Percentiles rank a stretch among this genome's conserved stretches.
Evolutionary conservation across 2,888 invertebrate genomes (phyloP).

Genomic region (Drosophila paranaensis): DNA sequence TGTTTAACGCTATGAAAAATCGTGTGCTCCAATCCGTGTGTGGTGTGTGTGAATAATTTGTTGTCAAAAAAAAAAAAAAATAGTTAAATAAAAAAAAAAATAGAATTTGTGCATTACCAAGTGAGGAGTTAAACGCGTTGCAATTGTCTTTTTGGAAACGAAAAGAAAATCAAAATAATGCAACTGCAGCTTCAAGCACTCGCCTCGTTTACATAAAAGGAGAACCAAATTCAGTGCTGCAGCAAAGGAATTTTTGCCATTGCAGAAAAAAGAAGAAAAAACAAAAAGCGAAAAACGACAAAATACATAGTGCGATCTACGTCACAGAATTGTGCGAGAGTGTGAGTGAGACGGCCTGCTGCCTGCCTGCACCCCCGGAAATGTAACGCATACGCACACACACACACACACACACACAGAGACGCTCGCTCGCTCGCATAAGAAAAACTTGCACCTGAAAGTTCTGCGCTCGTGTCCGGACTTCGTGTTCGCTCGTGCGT

Average conservation of each 20-base stretch:
- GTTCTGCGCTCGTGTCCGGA: conserved; percentile 42
- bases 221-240: conserved; percentile 31
- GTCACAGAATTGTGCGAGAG: conserved; percentile 62
- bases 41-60: conserved; percentile 27
- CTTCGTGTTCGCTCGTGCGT: conserved; percentile 58
- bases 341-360: conserved; percentile 59
- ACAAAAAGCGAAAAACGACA: conserved; percentile 26
- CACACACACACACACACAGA: no score
- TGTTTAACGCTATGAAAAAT: conserved; percentile 17
- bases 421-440: conserved; percentile 23
- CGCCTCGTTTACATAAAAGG: conserved; percentile 57
- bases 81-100: no score
- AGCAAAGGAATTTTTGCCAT: conserved; percentile 66
- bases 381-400: conserved; percentile 66
- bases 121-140: conserved; percentile 15
- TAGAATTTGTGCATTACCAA: conserved; percentile 13
- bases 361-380: conserved; percentile 78
- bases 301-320: conserved; percentile 65
- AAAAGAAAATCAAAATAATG: conserved; percentile 17
- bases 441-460: conserved; percentile 79
- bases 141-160: neutral
- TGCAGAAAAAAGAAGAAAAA: conserved; percentile 55
- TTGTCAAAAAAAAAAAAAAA: conserved; percentile 6
- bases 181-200: conserved; percentile 25
- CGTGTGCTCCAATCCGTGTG: conserved; percentile 11